Evolutionary conservation across 2,888 invertebrate genomes (phyloP), one percentile per base, ranked within the genome.

Genomic region (Spilarctia lutea): DNA sequence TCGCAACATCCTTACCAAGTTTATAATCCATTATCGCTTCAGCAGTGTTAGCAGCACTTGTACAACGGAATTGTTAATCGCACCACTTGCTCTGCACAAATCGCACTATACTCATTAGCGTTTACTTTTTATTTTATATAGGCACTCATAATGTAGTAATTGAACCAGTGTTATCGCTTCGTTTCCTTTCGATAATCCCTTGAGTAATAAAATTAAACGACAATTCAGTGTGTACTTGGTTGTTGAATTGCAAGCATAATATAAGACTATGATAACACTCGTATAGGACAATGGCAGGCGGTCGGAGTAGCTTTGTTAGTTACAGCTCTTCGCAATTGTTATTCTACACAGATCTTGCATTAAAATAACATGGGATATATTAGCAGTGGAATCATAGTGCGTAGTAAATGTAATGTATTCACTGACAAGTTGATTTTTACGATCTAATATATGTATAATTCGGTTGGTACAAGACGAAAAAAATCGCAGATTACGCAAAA

Each of bases 141-240:
- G 30, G 45, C 63, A 65, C 27, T 71, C 83, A 83, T 77, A 83
- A 81, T 85, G 78, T 78, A 83, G 82, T 85, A 81, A 82, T 63
- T 74, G 71, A 87, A 82, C 79, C 76, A 71, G 79, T 85, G 83
- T 85, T 89, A 89, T 88, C 86, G 82, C 74, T 75, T 73, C 81
- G 83, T 89, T 91, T 92, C 91, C 91, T 90, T 87, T 87, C 80
- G 88, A 89, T 91, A 88, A 90, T 86, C 81, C 82, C 78, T 85
- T 80, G 83, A 87, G 86, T 88, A 88, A 89, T 88, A 85, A 86
- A 83, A 82, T 85, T 83, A 77, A 80, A 83, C 48, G 63, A 63
- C 7, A 16, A 8, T 7, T 35, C 7, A 33, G 65, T 48, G 48
- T n/a, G 7, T 45, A 65, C 24, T 71, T 65, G 35, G 8, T 35